Percentiles rank a stretch among this genome's conserved stretches.
These are phyloP conservation scores for Cirrhinus mrigala DNA, from an alignment of 2,797 vertebrate genomes.

Conservation along the genomic window DNA sequence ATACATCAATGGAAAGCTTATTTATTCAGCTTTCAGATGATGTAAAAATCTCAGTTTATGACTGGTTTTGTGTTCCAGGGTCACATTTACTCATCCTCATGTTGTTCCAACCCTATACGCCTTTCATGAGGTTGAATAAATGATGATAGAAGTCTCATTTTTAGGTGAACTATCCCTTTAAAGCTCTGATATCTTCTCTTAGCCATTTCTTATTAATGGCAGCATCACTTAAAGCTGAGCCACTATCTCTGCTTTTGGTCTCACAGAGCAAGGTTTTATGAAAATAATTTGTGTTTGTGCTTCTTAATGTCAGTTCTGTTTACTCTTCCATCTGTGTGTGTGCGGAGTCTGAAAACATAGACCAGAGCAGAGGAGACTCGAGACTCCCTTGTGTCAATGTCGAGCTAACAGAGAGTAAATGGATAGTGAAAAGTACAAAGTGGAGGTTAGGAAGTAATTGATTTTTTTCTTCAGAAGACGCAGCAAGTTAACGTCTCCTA, in stretches of 20 bases:
- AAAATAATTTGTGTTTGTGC: background rate
- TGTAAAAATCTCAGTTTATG: too few relatives aligned
- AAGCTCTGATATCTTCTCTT: background rate
- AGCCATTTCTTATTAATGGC: background rate
- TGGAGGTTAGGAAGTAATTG: slow-evolving; percentile 46
- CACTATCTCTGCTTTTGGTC: slow-evolving; percentile 3
- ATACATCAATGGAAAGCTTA: too few relatives aligned
- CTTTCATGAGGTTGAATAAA: background rate
- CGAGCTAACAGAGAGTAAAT: slow-evolving; percentile 32
- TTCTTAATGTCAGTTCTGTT: slow-evolving; percentile 33
- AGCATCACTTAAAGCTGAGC: background rate
- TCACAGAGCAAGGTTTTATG: background rate
- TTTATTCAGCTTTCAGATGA: too few relatives aligned
- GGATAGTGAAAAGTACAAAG: slow-evolving; percentile 43
- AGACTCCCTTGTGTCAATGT: slow-evolving; percentile 17
- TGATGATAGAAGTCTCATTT: background rate
- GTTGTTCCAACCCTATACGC: background rate
- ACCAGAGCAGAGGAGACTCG: background rate
- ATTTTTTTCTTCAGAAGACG: slow-evolving; percentile 46
- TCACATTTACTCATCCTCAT: too few relatives aligned
- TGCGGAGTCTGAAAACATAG: slow-evolving; percentile 33
- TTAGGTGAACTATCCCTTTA: background rate
- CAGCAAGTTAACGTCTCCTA: slow-evolving; percentile 21
- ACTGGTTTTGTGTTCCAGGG: too few relatives aligned
- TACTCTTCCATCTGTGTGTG: background rate